Base-by-base conservation (phyloP, 35 echinoderm and acorn worm genomes). In the Antedon bifida region DNA sequence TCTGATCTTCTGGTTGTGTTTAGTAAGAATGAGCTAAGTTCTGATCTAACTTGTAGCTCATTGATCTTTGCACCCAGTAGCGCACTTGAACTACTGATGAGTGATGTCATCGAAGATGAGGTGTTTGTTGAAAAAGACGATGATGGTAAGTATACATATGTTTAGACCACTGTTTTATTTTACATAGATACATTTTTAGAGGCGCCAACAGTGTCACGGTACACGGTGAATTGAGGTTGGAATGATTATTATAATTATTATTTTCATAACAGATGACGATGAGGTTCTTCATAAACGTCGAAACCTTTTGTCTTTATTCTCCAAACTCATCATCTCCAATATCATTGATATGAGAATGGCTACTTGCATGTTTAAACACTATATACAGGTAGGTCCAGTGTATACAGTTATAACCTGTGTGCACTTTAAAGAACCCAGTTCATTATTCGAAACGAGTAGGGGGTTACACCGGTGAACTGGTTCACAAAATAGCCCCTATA, bases 281-380 rank as follows among this genome's bases (percentile, higher is more conserved):
- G 95, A 99, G 77, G 89, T 99, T 23, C 91, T 99, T 0, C 95
- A 99, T 80, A 99, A 99, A 86, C 84, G 95, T 36, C 88, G 95
- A 32, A 99, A 99, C 46, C 88, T 99, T 17, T 87, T 99, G 0
- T 90, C 95, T 1, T 84, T 87, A 32, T 97, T 97, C 90, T 97
- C 90, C 76, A 99, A 99, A 84, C 95, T 92, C 75, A 92, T 99
- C 30, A 88, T 99, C 78, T 92, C 90, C 74, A 99, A 91, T 79
- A 90, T 99, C 75, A 99, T 99, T 44, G 94, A 97, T 82, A 97
- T 97, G 94, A 86, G 83, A 56, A 92, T 89, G 83, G 94, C 94
- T 83, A 83, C 94, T 9, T 87, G 90, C 0, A 92, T 97, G 87
- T 97, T 97, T 75, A 97, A 97, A 77, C 94, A 97, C 86, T 97